phyloP scores from a whole-genome alignment of 2,113 vertebrate species.

The Gnathochromis pfefferi region DNA sequence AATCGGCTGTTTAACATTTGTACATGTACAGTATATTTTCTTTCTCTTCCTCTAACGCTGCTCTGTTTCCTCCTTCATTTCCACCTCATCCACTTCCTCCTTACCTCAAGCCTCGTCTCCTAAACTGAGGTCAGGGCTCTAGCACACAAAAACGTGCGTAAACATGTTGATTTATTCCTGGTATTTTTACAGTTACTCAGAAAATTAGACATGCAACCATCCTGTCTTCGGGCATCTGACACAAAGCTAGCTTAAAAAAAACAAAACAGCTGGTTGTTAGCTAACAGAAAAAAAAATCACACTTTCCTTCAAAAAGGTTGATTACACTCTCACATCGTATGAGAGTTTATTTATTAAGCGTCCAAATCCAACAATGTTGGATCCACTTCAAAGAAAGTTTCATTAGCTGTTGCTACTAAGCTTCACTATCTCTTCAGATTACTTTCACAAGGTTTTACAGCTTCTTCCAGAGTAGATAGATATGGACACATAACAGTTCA shows the following conservation, averaged over 20 bases:
- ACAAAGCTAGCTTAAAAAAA: background rate
- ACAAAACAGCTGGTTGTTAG: background rate
- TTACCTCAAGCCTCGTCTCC: background rate
- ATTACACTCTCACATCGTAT: background rate
- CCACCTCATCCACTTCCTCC: background rate
- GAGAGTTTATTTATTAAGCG: background rate
- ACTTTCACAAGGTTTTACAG: background rate
- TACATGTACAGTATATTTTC: background rate
- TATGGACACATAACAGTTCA: background rate
- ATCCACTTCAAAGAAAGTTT: background rate
- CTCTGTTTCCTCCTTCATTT: background rate
- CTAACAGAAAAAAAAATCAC: background rate
- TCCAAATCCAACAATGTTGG: background rate
- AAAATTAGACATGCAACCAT: background rate
- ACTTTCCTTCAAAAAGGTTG: background rate
- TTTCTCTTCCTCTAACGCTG: background rate
- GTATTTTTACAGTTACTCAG: background rate
- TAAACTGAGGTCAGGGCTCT: background rate
- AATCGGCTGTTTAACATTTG: background rate
- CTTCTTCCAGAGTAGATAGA: background rate
- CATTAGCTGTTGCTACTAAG: background rate
- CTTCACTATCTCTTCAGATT: background rate
- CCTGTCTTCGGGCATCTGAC: fast-evolving
- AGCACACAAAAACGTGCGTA: background rate
- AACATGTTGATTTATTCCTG: background rate